Evolutionary conservation across 2,113 vertebrate species (phyloP), one percentile per base, ranked within the genome.

Genomic region (Peromyscus californicus): DNA sequence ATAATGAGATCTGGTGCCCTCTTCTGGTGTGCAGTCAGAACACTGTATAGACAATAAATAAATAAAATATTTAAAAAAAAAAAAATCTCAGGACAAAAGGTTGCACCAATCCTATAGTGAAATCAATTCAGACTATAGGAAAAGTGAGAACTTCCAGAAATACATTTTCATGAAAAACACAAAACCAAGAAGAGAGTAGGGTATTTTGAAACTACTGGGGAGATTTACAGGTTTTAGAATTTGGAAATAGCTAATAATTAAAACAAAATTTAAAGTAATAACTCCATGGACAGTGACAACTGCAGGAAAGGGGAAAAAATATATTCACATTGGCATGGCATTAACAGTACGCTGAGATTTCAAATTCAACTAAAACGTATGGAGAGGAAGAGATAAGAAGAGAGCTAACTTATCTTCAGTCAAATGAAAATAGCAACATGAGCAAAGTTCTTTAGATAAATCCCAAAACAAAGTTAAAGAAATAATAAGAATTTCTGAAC

Each of bases 401-500:
- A 83, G 13, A 91, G 11, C 63, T 79, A 93, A 90, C 75, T 61
- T 51, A 88, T 29, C 63, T 84, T 91, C 42, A 87, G 22, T 78
- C 21, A 42, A 95, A 67, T 54, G 70, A 70, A 57, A 90, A 59
- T 61, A 89, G 76, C 22, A n/a, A 22, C 13, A 90, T 36, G 84
- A 48, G 2, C 42, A 67, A 85, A 48, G 69, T 24, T 84, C 54
- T 78, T 94, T 80, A 67, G 31, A 85, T 33, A 89, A 80, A 82
- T n/a, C 69, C 16, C 29, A 94, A 65, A 89, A 95, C 33, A 80
- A 93, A 90, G 11, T 84, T 89, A 67, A 89, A 94, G 93, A 61
- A 89, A 79, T 61, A 92, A 93, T 80, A 82, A 79, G 13, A 19
- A 21, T 91, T 59, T 89, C 16, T 8, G 42, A 42, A 72, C 89